These are phyloP conservation scores for Gavialis gangeticus DNA, from an alignment of 2,113 vertebrate genomes.

Conservation along the genomic window DNA sequence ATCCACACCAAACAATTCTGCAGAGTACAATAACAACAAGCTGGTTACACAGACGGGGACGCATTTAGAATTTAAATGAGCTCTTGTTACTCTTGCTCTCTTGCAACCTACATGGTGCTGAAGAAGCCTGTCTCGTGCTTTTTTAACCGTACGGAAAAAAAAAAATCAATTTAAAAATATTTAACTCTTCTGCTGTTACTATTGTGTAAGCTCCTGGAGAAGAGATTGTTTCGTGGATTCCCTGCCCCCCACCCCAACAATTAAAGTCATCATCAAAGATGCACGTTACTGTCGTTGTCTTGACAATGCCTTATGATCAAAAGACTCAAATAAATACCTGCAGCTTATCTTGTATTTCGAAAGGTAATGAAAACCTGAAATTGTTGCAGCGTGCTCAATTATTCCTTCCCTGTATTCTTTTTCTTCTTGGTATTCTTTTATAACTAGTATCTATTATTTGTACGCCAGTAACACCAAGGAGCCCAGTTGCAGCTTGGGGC, in stretches of 20 bases:
- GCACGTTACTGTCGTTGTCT: conserved; percentile 32
- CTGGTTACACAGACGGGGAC: conserved; percentile 65
- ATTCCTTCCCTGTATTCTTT: conserved; percentile 8
- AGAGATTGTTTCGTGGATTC: not conserved
- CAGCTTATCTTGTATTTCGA: not conserved
- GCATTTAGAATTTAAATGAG: conserved; percentile 64
- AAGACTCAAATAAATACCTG: conserved; percentile 32
- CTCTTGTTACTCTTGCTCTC: conserved; percentile 58
- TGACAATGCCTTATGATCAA: conserved; percentile 65
- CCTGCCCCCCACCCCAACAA: not conserved
- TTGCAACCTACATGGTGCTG: conserved; percentile 48
- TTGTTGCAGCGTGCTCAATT: conserved; percentile 25
- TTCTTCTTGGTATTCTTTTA: conserved; percentile 35
- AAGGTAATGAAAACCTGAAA: conserved; percentile 53
- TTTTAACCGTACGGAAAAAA: conserved; percentile 13
- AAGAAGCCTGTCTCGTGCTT: conserved; percentile 46
- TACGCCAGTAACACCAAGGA: conserved; percentile 6
- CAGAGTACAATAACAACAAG: conserved; percentile 66
- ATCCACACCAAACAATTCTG: conserved; percentile 70
- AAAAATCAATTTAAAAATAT: conserved; percentile 43
- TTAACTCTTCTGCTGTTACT: conserved; percentile 10
- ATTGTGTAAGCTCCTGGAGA: conserved; percentile 5
- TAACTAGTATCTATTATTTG: not conserved
- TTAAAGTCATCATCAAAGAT: conserved; percentile 53
- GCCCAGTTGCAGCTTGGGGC: not conserved